phyloP scores from a whole-genome alignment of 2,113 vertebrate genomes.

The Rhagologus leucostigma region DNA sequence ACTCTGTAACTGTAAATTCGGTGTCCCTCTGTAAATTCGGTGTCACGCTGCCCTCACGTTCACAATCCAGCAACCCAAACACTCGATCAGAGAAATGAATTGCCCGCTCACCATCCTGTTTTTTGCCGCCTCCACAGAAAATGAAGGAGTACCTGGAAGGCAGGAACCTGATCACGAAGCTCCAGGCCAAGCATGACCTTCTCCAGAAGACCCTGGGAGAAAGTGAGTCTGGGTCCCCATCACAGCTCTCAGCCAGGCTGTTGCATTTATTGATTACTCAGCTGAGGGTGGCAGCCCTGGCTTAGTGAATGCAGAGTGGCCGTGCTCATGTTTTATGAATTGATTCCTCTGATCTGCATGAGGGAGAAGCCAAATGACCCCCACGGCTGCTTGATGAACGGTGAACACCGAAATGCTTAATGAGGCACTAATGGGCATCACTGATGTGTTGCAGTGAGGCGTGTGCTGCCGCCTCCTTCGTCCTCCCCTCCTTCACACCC shows the following conservation, averaged over 20 bases:
- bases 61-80: background rate
- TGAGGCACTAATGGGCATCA: slow-evolving; percentile 14
- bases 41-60: accelerated
- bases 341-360: background rate
- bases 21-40: background rate
- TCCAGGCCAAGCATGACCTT: slow-evolving; percentile 95
- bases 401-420: background rate
- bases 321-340: background rate
- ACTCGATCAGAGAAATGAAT: accelerated
- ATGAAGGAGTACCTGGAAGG: slow-evolving; percentile 99
- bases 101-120: background rate
- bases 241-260: background rate
- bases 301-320: background rate
- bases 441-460: slow-evolving; percentile 1
- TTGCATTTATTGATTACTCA: background rate
- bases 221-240: slow-evolving; percentile 80
- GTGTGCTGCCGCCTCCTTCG: background rate
- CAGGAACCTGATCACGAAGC: slow-evolving; percentile 97
- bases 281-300: background rate
- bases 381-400: slow-evolving; percentile 13
- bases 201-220: slow-evolving; percentile 96
- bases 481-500: background rate
- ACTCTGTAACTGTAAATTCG: background rate
- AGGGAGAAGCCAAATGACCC: background rate
- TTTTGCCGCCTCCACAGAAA: slow-evolving; percentile 77